Evolutionary conservation across 2,888 invertebrate genomes (phyloP).

Genomic region (Drosophila percnosoma): DNA sequence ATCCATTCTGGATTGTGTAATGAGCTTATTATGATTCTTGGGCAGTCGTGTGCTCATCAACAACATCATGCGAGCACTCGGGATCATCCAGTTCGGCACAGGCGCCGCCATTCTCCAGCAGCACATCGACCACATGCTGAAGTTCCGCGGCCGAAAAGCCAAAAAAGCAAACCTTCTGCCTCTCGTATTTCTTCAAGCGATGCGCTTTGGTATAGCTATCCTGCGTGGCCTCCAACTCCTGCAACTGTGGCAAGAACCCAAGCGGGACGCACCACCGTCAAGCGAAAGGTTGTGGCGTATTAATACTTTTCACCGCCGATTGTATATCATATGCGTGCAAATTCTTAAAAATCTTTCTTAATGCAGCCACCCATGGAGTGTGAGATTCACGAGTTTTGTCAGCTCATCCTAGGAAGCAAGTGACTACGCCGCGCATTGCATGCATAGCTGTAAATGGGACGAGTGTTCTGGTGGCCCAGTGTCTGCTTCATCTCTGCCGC

Average conservation of each 20-base stretch:
- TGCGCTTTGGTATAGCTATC: slow-evolving; percentile 89
- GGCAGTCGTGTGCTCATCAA: slow-evolving; percentile 92
- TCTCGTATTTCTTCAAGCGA: slow-evolving; percentile 94
- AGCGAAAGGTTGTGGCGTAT: slow-evolving; percentile 95
- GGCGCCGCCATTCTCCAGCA: slow-evolving; percentile 93
- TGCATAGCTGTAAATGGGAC: slow-evolving; percentile 94
- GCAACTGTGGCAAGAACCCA: slow-evolving; percentile 92
- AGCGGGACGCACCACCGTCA: slow-evolving; percentile 93
- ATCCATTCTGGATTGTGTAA: slow-evolving; percentile 96
- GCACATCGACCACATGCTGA: slow-evolving; percentile 95
- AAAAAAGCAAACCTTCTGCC: slow-evolving; percentile 93
- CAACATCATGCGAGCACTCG: slow-evolving; percentile 95
- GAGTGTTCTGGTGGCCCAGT: slow-evolving; percentile 88
- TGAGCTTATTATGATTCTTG: slow-evolving; percentile 88
- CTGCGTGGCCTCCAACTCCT: slow-evolving; percentile 88
- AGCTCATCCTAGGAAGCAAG: slow-evolving; percentile 97
- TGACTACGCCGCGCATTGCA: slow-evolving; percentile 94
- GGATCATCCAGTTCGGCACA: slow-evolving; percentile 91
- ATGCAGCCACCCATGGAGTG: slow-evolving; percentile 99
- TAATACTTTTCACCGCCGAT: slow-evolving; percentile 96
- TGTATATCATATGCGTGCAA: slow-evolving; percentile 97
- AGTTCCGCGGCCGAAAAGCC: slow-evolving; percentile 96
- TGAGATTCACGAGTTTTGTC: slow-evolving; percentile 94
- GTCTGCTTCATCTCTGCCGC: slow-evolving; percentile 89
- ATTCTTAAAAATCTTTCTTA: slow-evolving; percentile 94